phyloP scores from a whole-genome alignment of 1,140 invertebrate species.

The Drosophila tani region DNA sequence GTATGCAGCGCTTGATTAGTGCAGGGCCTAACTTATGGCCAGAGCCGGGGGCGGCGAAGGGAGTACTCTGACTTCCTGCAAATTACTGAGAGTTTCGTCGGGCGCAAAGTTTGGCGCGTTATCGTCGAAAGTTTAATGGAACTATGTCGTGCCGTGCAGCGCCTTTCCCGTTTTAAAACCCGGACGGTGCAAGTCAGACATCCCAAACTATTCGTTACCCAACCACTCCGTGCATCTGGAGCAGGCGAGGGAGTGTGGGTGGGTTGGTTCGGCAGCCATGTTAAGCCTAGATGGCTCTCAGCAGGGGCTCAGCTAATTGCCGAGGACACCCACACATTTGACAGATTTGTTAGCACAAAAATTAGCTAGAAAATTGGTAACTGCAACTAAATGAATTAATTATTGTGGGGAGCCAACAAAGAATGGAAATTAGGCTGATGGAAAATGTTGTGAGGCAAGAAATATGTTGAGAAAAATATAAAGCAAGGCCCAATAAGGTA shows the following conservation, averaged over 20 bases:
- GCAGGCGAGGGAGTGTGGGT: neutral
- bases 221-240: constrained; percentile 9
- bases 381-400: constrained; percentile 43
- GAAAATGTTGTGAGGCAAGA: no score
- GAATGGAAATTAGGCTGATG: neutral
- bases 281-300: constrained; percentile 33
- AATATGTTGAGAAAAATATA: neutral
- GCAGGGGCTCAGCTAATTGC: constrained; percentile 36
- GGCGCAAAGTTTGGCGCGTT: constrained; percentile 72
- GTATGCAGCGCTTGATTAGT: constrained; percentile 73
- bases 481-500: no score
- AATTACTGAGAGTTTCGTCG: constrained; percentile 65
- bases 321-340: constrained; percentile 35
- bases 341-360: constrained; percentile 36
- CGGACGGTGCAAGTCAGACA: constrained; percentile 15
- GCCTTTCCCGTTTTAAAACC: neutral
- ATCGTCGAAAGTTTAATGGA: constrained; percentile 75
- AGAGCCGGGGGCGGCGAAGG: neutral
- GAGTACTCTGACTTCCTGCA: constrained; percentile 47
- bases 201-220: neutral
- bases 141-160: constrained; percentile 71
- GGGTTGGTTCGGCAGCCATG: neutral
- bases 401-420: constrained; percentile 3
- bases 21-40: constrained; percentile 64
- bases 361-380: constrained; percentile 23